Evolutionary conservation across 2,113 vertebrate genomes (phyloP).

Genomic region (Forbesichthys papilliferus): DNA sequence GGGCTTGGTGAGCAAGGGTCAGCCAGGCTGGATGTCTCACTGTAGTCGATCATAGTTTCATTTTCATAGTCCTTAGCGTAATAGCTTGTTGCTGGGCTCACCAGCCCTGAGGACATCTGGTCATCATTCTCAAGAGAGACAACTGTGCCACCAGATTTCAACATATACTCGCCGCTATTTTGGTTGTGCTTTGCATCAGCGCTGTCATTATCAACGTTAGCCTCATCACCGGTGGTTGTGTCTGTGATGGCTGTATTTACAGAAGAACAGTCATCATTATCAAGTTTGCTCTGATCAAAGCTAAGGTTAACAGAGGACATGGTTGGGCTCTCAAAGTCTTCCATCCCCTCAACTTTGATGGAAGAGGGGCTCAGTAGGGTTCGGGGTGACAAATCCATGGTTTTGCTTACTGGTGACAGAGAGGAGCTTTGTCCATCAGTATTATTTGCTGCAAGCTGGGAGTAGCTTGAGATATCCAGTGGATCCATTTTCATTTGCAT

Average conservation of each 20-base stretch:
- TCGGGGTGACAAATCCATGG: constrained; percentile 91
- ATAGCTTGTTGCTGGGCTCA: constrained; percentile 95
- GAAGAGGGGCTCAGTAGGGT: constrained; percentile 93
- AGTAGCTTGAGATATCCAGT: constrained; percentile 85
- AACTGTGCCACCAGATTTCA: constrained; percentile 86
- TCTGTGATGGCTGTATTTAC: constrained; percentile 99
- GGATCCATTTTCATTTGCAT: constrained; percentile 91
- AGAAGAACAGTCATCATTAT: constrained; percentile 98
- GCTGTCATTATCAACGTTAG: constrained; percentile 93
- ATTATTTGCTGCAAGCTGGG: constrained; percentile 82
- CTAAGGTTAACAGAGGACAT: constrained; percentile 93
- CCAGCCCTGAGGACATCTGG: constrained; percentile 93
- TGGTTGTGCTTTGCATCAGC: constrained; percentile 89
- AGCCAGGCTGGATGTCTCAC: constrained; percentile 96
- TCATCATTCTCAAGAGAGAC: constrained; percentile 94
- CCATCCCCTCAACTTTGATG: constrained; percentile 96
- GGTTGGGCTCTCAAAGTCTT: constrained; percentile 94
- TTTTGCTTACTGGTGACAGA: constrained; percentile 91
- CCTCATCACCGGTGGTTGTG: constrained; percentile 97
- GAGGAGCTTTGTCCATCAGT: constrained; percentile 90
- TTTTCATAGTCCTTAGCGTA: constrained; percentile 97
- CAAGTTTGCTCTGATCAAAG: constrained; percentile 93
- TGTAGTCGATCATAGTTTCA: constrained; percentile 95
- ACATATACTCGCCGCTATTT: constrained; percentile 85
- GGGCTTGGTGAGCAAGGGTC: constrained; percentile 97